These are phyloP conservation scores for Drosophila demipolita DNA, from an alignment of 2,888 invertebrate genomes.

Conservation along the genomic window DNA sequence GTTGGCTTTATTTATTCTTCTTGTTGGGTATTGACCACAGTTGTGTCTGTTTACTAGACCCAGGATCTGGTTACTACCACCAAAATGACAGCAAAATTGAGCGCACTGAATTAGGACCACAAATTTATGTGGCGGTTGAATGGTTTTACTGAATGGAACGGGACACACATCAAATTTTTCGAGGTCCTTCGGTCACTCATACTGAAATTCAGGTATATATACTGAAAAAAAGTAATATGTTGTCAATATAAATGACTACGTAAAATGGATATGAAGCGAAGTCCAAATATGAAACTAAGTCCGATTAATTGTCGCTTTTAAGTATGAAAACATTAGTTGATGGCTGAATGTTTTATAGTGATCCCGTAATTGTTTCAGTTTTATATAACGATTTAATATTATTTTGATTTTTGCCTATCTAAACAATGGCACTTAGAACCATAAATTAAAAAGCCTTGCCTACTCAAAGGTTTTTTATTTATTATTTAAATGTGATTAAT, in stretches of 20 bases:
- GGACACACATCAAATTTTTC: not conserved
- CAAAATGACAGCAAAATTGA: slow-evolving; percentile 41
- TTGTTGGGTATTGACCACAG: slow-evolving; percentile 33
- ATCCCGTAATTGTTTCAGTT: not conserved
- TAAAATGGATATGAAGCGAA: slow-evolving; percentile 10
- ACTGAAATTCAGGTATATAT: not conserved
- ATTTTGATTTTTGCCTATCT: not conserved
- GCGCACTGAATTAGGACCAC: slow-evolving; percentile 64
- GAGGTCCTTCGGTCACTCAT: not conserved
- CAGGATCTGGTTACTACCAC: slow-evolving; percentile 3
- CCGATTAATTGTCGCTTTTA: slow-evolving; percentile 16
- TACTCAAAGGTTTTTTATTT: not conserved
- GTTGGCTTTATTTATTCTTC: slow-evolving; percentile 31
- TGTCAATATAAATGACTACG: slow-evolving; percentile 24
- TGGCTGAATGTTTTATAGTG: not conserved
- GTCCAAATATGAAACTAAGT: not conserved
- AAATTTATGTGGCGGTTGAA: slow-evolving; percentile 62
- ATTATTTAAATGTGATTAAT: not conserved
- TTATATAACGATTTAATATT: not conserved
- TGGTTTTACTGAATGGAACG: slow-evolving; percentile 7
- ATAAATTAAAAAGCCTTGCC: not conserved
- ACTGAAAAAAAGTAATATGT: not conserved
- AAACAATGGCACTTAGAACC: not conserved
- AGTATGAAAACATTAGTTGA: not conserved
- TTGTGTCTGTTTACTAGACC: slow-evolving; percentile 30